Base-by-base conservation (phyloP, 2,888 invertebrate species). In the Cheilosia vernalis region DNA sequence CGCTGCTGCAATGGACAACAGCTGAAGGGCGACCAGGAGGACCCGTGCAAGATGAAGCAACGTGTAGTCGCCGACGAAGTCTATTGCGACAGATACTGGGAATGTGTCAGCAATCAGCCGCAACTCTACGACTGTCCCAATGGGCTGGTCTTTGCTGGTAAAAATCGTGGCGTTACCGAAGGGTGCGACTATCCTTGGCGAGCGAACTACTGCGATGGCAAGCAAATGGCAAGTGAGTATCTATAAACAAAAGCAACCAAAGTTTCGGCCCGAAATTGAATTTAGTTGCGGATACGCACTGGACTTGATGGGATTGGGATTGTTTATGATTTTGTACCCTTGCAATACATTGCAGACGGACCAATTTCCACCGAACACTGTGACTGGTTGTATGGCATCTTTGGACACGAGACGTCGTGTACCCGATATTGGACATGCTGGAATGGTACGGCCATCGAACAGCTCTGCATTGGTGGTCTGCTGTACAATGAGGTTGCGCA, bases 361-460 rank as follows among this genome's bases (percentile, higher is more conserved):
- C 97, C 97, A 44, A 95, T 96, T 87, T 94, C 95, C 63, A 95
- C 95, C 2, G 97, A 97, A 88, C 97, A 97, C 90, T 98, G 98
- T 89, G 97, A 97, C 91, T 98, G 97, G 97, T 93, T 97, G 88
- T 98, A 97, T 92, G 98, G 98, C 58, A 97, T 98, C 90, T 97
- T 97, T 92, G 97, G 97, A 0, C 98, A 98, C 92, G 97, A 97
- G 93, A 97, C 97, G 0, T 97, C 97, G 1, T 98, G 98, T 93
- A 98, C 97, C 4, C 93, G 97, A 61, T 98, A 97, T 91, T 98
- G 97, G 97, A 97, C 97, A 0, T 98, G 98, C 91, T 98, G 97
- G 98, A 98, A 98, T 92, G 97, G 97, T 17, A 98, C 98, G 0
- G 96, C 97, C 13, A 97, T 97, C 0, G 97, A 98, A 90, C 97